Evolutionary conservation across 2,113 vertebrate species (phyloP), one percentile per base, ranked within the genome.

Genomic region (Plectropomus leopardus): DNA sequence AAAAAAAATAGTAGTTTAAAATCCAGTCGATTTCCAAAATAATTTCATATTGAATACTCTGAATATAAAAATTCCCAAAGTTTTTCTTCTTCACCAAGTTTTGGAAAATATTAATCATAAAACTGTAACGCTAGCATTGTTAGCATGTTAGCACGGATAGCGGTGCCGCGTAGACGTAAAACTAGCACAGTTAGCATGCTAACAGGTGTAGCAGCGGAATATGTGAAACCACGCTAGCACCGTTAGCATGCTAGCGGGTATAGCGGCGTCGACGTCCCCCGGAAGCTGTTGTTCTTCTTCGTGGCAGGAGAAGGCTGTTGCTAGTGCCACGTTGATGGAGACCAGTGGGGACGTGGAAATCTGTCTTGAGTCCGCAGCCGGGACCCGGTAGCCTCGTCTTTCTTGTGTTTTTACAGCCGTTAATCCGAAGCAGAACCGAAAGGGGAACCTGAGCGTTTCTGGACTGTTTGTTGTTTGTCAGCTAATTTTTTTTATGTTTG

Each of bases 301-400:
- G 88, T 70, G 72, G 67, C 73, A 90, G 96, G 94, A 92, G 95
- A 91, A 30, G 79, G 44, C 30, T 76, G 78, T 76, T 77, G 72
- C 77, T 58, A 94, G 92, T 98, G 98, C 97, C 97, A 98, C 97
- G 98, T 98, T 97, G 97, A 95, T 97, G 95, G 94, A 94, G 90
- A 85, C 88, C 92, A 90, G 95, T 95, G 96, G 77, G 86, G 93
- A 95, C 95, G 95, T 95, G 94, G 95, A 95, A 85, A 80, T 84
- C 83, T 87, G 78, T 85, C 72, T 83, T 5, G 78, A 88, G 75
- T 82, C 77, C 24, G 80, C 65, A 87, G 50, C 79, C 6, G 69
- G 93, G 86, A 89, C 69, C 90, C 92, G 89, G 91, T 83, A 86
- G 69, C 70, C 73, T 47, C n/a, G n/a, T n/a, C 51, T n/a, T 58